These are phyloP conservation scores for Polia nebulosa DNA, from an alignment of 2,888 invertebrate species.

Conservation along the genomic window DNA sequence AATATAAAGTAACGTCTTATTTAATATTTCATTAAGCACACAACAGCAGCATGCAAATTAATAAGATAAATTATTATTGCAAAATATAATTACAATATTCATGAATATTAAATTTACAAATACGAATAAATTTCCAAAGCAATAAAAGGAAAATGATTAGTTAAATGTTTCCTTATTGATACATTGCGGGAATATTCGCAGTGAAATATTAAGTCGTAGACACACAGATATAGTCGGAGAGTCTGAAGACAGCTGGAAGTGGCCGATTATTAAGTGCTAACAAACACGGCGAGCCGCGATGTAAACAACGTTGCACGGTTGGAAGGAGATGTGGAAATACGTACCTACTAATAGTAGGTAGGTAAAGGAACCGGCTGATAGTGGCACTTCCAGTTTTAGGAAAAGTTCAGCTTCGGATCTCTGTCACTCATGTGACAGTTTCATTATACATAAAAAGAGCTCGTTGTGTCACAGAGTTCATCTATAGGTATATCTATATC, in stretches of 20 bases:
- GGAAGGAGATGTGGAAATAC: conserved; percentile 15
- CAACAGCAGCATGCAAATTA: conserved; percentile 42
- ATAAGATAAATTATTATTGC: conserved; percentile 34
- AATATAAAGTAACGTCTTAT: conserved; percentile 23
- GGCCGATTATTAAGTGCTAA: conserved; percentile 36
- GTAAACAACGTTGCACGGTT: conserved; percentile 13
- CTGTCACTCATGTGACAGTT: no score
- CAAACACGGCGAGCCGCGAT: conserved; percentile 23
- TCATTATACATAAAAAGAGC: no score
- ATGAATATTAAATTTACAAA: conserved; percentile 48
- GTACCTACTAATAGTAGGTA: not conserved
- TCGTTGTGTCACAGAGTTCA: no score
- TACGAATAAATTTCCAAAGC: conserved; percentile 39
- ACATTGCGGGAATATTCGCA: conserved; percentile 35
- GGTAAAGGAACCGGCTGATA: not conserved
- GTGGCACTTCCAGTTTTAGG: not conserved
- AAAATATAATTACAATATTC: conserved; percentile 38
- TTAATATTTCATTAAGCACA: conserved; percentile 31
- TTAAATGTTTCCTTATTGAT: conserved; percentile 41
- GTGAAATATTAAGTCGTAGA: conserved; percentile 22
- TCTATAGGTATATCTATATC: no score
- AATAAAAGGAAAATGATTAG: conserved; percentile 54
- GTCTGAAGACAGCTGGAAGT: conserved; percentile 24
- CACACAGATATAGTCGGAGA: conserved; percentile 24
- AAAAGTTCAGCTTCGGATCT: no score